Percentiles rank a stretch among this genome's conserved stretches.
Evolutionary conservation across 2,888 invertebrate species (phyloP).

Genomic region (Agrochola litura): DNA sequence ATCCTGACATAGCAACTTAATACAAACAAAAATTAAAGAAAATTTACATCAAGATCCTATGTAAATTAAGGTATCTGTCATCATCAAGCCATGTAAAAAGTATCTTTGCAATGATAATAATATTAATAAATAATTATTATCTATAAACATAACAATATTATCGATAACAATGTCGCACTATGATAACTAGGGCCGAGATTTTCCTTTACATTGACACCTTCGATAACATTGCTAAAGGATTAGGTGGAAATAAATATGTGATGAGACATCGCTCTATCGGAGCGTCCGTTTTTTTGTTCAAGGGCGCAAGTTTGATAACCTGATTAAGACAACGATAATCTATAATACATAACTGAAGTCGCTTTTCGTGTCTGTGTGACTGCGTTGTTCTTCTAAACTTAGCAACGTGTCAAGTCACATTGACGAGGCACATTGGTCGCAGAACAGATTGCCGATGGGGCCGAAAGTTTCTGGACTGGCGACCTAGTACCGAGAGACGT

Average conservation of each 20-base stretch:
- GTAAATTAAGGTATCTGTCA: background rate
- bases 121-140: slow-evolving; percentile 23
- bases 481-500: too few relatives aligned
- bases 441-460: too few relatives aligned
- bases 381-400: background rate
- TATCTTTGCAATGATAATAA: slow-evolving; percentile 11
- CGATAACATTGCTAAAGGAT: slow-evolving; percentile 29
- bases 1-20: background rate
- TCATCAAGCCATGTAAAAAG: background rate
- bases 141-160: slow-evolving; percentile 7
- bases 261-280: slow-evolving; percentile 20
- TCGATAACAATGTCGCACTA: slow-evolving; percentile 46
- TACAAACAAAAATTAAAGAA: background rate
- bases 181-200: slow-evolving; percentile 49
- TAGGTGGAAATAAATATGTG: slow-evolving; percentile 4
- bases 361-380: background rate
- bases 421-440: too few relatives aligned
- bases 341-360: background rate
- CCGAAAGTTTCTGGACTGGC: too few relatives aligned
- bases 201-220: slow-evolving; percentile 26
- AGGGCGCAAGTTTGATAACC: background rate
- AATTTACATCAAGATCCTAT: background rate
- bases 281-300: background rate
- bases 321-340: background rate
- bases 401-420: background rate